phyloP scores from a whole-genome alignment of 2,797 vertebrate genomes.

The Sebastes alutus region DNA sequence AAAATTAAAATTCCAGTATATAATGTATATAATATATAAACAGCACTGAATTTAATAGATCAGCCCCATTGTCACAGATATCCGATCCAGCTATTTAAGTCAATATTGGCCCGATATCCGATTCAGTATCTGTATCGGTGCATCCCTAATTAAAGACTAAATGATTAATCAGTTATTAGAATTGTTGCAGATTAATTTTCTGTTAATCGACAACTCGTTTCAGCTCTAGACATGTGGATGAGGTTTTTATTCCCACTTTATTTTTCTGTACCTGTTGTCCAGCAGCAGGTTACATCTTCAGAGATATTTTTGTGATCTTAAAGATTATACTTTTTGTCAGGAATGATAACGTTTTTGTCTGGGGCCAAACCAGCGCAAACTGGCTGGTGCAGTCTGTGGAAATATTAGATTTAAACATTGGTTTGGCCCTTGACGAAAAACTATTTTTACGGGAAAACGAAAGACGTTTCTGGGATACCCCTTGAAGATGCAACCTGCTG shows the following conservation, averaged over 20 bases:
- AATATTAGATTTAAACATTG: neutral
- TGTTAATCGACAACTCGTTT: neutral
- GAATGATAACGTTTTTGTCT: neutral
- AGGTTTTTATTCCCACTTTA: neutral
- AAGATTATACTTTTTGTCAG: neutral
- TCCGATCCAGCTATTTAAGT: neutral
- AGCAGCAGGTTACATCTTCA: neutral
- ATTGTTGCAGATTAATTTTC: neutral
- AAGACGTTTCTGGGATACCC: neutral
- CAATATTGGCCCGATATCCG: no score
- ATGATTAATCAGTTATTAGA: neutral
- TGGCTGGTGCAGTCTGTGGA: neutral
- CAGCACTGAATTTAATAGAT: no score
- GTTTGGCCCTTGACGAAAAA: neutral
- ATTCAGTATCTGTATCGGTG: no score
- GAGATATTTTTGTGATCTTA: neutral
- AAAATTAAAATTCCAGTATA: no score
- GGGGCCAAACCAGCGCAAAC: neutral
- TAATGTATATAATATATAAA: no score
- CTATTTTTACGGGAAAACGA: neutral
- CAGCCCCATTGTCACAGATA: no score
- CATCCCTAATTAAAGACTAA: neutral
- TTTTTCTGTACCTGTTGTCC: neutral
- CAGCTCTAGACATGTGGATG: neutral
- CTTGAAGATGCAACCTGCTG: neutral